Conservation (phyloP, 2,888 invertebrate genomes). For the Fabriciana adippe region DNA sequence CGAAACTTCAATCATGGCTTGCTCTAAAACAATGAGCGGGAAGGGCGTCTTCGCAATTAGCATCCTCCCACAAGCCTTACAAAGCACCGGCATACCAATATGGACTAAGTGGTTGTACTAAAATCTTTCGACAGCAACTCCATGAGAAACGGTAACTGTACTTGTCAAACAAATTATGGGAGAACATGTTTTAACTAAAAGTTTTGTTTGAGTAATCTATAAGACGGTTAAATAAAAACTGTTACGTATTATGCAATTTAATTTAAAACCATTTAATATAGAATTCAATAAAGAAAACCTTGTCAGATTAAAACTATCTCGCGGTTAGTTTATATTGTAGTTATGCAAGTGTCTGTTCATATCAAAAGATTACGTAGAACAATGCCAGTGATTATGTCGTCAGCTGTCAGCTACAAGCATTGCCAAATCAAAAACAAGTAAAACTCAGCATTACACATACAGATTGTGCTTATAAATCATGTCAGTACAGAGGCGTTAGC, state of each 20-base stretch:
- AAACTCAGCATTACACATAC: slow-evolving; percentile 66
- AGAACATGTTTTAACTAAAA: slow-evolving; percentile 21
- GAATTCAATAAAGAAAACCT: slow-evolving; percentile 72
- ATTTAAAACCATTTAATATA: slow-evolving; percentile 34
- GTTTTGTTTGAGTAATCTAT: neutral
- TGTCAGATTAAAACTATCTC: slow-evolving; percentile 71
- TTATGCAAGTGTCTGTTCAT: slow-evolving; percentile 76
- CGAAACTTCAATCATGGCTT: slow-evolving; percentile 80
- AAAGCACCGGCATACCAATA: slow-evolving; percentile 61
- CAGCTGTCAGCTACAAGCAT: slow-evolving; percentile 69
- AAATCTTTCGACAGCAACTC: slow-evolving; percentile 59
- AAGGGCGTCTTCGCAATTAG: slow-evolving; percentile 79
- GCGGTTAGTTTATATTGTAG: slow-evolving; percentile 65
- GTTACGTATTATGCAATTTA: neutral
- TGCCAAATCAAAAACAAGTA: slow-evolving; percentile 76
- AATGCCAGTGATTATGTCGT: slow-evolving; percentile 77
- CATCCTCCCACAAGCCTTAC: slow-evolving; percentile 75
- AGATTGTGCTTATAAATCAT: slow-evolving; percentile 75
- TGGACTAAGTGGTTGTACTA: slow-evolving; percentile 68
- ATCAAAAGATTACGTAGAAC: slow-evolving; percentile 77
- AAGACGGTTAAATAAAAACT: neutral
- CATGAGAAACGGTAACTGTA: slow-evolving; percentile 56
- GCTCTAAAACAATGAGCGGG: slow-evolving; percentile 81
- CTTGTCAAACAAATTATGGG: slow-evolving; percentile 15
- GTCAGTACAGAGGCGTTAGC: slow-evolving; percentile 69